Conservation (phyloP, 2,797 vertebrate genomes). For the Loris lydekkerianus region DNA sequence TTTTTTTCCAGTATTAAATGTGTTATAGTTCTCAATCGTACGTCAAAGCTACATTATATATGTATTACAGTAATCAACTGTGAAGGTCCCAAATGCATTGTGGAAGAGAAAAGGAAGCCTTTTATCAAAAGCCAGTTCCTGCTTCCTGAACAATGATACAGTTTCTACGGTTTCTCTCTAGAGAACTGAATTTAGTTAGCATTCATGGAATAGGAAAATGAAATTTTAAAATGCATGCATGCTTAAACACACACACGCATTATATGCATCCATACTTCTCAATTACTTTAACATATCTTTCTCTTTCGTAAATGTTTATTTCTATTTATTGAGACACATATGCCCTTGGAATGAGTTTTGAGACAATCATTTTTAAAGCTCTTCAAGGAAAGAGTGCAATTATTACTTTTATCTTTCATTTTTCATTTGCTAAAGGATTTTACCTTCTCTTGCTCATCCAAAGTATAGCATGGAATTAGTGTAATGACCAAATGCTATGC, state of each 20-base stretch:
- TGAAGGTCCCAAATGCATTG: conserved; percentile 87
- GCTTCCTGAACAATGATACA: conserved; percentile 88
- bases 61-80: conserved; percentile 87
- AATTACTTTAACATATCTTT: background rate
- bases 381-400: background rate
- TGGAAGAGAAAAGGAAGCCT: conserved; percentile 87
- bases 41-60: conserved; percentile 85
- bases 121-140: conserved; percentile 90
- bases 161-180: conserved; percentile 84
- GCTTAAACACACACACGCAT: background rate
- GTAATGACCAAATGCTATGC: conserved; percentile 50
- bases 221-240: conserved; percentile 42
- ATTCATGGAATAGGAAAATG: conserved; percentile 72
- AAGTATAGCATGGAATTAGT: background rate
- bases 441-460: background rate
- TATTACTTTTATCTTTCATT: conserved; percentile 14
- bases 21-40: conserved; percentile 82
- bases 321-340: background rate
- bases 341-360: background rate
- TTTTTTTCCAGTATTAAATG: conserved; percentile 82
- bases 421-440: conserved; percentile 41
- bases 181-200: conserved; percentile 79
- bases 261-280: conserved; percentile 9
- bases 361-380: conserved; percentile 26
- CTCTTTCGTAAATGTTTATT: background rate